Conservation (phyloP, 2,113 vertebrate species). For the Brachyistius frenatus region DNA sequence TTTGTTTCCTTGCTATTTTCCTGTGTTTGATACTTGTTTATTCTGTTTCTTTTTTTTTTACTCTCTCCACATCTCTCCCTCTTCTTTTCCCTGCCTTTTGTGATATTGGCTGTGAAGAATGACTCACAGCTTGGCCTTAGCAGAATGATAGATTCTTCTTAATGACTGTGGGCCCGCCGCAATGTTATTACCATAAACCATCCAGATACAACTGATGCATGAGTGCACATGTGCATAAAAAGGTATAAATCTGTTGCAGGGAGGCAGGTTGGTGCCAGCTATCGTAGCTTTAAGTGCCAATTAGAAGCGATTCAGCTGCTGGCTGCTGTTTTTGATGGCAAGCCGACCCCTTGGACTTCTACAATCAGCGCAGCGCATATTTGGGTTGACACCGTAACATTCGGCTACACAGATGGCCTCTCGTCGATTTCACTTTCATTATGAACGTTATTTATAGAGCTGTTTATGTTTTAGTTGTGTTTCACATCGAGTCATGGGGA, state of each 20-base stretch:
- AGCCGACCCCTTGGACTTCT: constrained; percentile 33
- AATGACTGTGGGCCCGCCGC: constrained; percentile 64
- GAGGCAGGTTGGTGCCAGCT: constrained; percentile 43
- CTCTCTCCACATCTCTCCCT: not conserved
- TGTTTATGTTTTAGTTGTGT: constrained; percentile 39
- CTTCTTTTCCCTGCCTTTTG: not conserved
- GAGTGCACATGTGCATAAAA: constrained; percentile 69
- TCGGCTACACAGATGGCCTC: not conserved
- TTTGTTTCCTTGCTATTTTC: constrained; percentile 7
- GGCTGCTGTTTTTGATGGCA: constrained; percentile 49
- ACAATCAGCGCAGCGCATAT: constrained; percentile 38
- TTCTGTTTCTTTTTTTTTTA: not conserved
- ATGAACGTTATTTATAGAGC: constrained; percentile 37
- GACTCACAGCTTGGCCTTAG: constrained; percentile 56
- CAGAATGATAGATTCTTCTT: constrained; percentile 70
- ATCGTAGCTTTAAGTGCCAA: constrained; percentile 60
- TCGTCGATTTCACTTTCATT: constrained; percentile 8
- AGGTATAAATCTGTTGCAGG: constrained; percentile 52
- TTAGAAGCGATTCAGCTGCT: constrained; percentile 59
- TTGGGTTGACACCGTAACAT: constrained; percentile 39
- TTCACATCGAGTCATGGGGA: constrained; percentile 22
- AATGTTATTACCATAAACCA: constrained; percentile 73
- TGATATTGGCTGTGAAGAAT: constrained; percentile 61
- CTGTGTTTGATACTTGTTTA: constrained; percentile 22
- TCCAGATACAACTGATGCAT: constrained; percentile 62